Conservation (phyloP, 2,888 invertebrate genomes). For the Alitta virens region DNA sequence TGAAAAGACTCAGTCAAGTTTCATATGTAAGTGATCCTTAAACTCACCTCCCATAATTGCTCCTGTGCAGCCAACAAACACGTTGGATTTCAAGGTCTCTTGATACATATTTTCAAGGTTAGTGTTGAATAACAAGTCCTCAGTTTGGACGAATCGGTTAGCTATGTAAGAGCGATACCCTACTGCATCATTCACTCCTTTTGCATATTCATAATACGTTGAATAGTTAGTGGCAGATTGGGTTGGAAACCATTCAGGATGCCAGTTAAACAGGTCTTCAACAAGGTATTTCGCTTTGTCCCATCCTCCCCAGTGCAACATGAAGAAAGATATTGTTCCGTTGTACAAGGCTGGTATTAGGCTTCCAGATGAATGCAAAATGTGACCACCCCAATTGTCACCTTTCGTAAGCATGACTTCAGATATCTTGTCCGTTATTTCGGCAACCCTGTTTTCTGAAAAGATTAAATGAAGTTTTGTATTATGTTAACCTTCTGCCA, state of each 20-base stretch:
- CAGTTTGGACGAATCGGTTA: constrained; percentile 23
- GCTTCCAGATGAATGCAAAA: too few relatives aligned
- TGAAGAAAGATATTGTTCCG: background rate
- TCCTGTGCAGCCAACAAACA: constrained; percentile 9
- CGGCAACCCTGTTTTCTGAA: too few relatives aligned
- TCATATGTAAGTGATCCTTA: too few relatives aligned
- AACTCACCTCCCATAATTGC: constrained; percentile 24
- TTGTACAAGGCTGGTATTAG: background rate
- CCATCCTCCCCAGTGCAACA: constrained; percentile 8
- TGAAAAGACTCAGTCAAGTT: too few relatives aligned
- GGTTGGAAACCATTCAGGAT: background rate
- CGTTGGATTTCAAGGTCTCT: too few relatives aligned
- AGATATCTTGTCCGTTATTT: too few relatives aligned
- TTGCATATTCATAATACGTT: constrained; percentile 27
- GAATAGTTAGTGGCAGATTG: constrained; percentile 15
- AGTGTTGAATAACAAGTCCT: background rate
- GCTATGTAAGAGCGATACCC: constrained; percentile 16
- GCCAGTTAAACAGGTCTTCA: background rate
- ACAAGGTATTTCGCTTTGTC: background rate
- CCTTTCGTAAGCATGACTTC: too few relatives aligned
- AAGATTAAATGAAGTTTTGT: too few relatives aligned
- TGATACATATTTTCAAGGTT: background rate
- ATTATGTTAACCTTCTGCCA: too few relatives aligned
- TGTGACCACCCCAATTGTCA: too few relatives aligned
- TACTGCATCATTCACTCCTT: constrained; percentile 19